phyloP scores from a whole-genome alignment of 2,888 invertebrate genomes.

The Lycophotia porphyrea region DNA sequence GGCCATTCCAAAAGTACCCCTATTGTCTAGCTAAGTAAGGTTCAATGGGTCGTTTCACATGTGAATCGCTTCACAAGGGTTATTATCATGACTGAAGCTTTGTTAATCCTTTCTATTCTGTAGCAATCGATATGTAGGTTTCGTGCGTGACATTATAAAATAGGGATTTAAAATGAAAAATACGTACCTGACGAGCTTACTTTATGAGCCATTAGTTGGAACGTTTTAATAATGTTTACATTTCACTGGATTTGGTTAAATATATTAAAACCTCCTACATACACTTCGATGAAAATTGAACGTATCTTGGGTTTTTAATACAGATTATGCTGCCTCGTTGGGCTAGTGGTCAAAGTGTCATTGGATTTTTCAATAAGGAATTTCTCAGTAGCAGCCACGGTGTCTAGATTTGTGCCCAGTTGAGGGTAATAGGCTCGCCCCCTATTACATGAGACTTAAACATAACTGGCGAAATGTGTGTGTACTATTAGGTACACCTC shows the following conservation, averaged over 20 bases:
- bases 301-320: neutral
- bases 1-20: slow-evolving; percentile 53
- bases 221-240: neutral
- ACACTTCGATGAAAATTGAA: neutral
- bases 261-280: neutral
- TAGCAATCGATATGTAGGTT: slow-evolving; percentile 69
- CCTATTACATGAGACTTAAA: no score
- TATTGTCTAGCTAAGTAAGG: slow-evolving; percentile 37
- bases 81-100: slow-evolving; percentile 75
- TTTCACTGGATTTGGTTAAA: neutral
- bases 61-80: slow-evolving; percentile 64
- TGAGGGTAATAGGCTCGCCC: no score
- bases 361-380: no score
- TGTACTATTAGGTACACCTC: no score
- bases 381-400: no score
- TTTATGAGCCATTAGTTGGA: slow-evolving; percentile 9
- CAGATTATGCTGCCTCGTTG: neutral
- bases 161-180: slow-evolving; percentile 51
- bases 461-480: no score
- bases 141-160: slow-evolving; percentile 56
- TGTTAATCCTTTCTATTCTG: slow-evolving; percentile 74
- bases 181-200: slow-evolving; percentile 27
- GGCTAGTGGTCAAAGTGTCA: no score
- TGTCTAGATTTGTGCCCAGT: no score
- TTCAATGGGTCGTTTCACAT: slow-evolving; percentile 43